These are phyloP conservation scores for Parasteatoda lunata DNA, from an alignment of 2,888 invertebrate species.

Conservation along the genomic window DNA sequence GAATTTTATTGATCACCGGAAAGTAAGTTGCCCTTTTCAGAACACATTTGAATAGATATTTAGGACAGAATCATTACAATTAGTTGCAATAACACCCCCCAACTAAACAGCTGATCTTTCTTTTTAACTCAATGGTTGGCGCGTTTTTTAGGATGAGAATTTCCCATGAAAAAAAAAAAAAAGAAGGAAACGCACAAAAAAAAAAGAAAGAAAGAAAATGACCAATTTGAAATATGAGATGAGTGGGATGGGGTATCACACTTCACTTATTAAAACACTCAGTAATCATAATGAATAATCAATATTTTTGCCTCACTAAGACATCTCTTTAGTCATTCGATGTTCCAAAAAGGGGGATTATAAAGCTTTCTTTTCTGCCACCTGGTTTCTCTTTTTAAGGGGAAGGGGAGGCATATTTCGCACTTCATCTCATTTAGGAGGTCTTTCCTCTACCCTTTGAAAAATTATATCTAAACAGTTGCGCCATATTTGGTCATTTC, in stretches of 20 bases:
- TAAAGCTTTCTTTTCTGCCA: constrained; percentile 35
- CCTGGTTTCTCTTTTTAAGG: constrained; percentile 39
- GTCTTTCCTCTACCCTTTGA: constrained; percentile 1
- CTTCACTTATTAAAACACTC: constrained; percentile 38
- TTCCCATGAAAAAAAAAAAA: neutral
- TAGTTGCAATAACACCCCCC: constrained; percentile 1
- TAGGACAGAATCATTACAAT: constrained; percentile 8
- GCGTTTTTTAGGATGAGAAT: too few species aligned
- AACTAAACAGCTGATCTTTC: neutral
- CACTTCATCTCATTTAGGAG: constrained; percentile 37
- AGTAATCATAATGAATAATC: constrained; percentile 66
- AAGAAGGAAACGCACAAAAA: too few species aligned
- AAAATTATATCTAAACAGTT: neutral
- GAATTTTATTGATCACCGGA: too few species aligned
- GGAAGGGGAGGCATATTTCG: constrained; percentile 56
- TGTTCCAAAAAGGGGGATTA: constrained; percentile 50
- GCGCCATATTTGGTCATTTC: constrained; percentile 38
- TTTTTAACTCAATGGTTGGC: too few species aligned
- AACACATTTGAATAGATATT: too few species aligned
- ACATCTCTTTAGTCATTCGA: constrained; percentile 29
- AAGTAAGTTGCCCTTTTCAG: too few species aligned
- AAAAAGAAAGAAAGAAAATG: constrained; percentile 6
- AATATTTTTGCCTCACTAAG: constrained; percentile 60
- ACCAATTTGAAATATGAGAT: neutral
- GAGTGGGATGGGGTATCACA: constrained; percentile 16